phyloP scores from a whole-genome alignment of 2,797 vertebrate species.

The Siniperca undulata region DNA sequence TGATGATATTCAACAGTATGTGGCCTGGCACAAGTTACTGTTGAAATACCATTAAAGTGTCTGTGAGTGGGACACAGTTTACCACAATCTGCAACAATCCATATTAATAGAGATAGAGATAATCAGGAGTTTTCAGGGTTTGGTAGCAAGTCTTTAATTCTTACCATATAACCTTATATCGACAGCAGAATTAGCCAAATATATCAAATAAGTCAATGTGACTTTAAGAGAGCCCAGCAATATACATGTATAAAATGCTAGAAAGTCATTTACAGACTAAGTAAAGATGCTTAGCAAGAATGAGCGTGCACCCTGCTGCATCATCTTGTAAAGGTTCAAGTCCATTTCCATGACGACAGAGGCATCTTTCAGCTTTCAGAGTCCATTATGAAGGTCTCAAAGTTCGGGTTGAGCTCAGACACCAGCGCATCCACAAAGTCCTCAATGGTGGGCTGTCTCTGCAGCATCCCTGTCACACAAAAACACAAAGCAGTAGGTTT shows the following conservation, averaged over 20 bases:
- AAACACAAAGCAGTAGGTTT: slow-evolving; percentile 22
- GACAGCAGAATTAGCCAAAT: slow-evolving; percentile 15
- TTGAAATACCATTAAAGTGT: background rate
- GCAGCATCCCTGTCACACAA: slow-evolving; percentile 91
- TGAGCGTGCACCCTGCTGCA: background rate
- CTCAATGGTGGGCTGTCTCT: slow-evolving; percentile 91
- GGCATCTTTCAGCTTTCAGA: slow-evolving; percentile 84
- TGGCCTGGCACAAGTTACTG: background rate
- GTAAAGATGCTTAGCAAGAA: background rate
- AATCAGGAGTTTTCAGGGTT: background rate
- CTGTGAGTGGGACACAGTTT: background rate
- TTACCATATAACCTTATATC: background rate
- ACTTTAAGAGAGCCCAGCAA: slow-evolving; percentile 15
- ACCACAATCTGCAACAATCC: background rate
- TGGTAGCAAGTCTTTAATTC: slow-evolving; percentile 24
- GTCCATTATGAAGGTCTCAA: slow-evolving; percentile 94
- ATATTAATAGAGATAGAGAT: background rate
- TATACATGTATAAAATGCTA: slow-evolving; percentile 12
- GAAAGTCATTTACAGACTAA: background rate
- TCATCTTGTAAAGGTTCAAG: slow-evolving; percentile 13
- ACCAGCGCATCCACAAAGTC: slow-evolving; percentile 96
- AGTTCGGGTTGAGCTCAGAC: slow-evolving; percentile 93
- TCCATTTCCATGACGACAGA: background rate
- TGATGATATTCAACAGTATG: background rate
- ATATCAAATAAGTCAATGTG: slow-evolving; percentile 43